phyloP scores from a whole-genome alignment of 2,888 invertebrate species.

The Diaphora mendica region DNA sequence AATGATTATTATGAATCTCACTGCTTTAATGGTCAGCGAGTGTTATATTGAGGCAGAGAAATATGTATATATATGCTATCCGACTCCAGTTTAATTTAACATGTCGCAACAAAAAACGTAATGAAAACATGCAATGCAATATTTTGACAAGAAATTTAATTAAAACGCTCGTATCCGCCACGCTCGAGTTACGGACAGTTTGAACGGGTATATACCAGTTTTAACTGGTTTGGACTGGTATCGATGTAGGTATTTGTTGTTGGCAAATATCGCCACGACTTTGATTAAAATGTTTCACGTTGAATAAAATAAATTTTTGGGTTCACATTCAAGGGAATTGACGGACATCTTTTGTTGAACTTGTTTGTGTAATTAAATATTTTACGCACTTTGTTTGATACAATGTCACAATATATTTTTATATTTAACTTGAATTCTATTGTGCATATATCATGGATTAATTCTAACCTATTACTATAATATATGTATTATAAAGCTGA shows the following conservation, averaged over 20 bases:
- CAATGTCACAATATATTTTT: background rate
- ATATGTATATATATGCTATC: background rate
- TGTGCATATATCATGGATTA: background rate
- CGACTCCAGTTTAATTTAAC: background rate
- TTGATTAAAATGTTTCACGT: conserved; percentile 35
- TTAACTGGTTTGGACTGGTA: conserved; percentile 28
- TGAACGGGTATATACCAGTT: conserved; percentile 28
- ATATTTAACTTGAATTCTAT: background rate
- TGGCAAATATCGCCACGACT: conserved; percentile 23
- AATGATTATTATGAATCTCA: too few species aligned
- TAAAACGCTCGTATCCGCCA: conserved; percentile 36
- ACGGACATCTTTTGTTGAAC: background rate
- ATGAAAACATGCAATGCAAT: conserved; percentile 31
- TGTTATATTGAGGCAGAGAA: background rate
- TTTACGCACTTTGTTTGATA: background rate
- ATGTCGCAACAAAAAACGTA: conserved; percentile 22
- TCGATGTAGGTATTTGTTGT: conserved; percentile 22
- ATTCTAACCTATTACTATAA: too few species aligned
- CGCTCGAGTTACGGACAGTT: conserved; percentile 28
- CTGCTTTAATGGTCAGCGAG: too few species aligned
- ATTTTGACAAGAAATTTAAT: conserved; percentile 49
- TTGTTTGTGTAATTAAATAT: background rate
- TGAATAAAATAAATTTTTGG: conserved; percentile 13
- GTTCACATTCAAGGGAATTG: background rate
- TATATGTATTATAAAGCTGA: too few species aligned